Conservation (phyloP, 2,888 invertebrate genomes). For the Hydrotaea diabolus region DNA sequence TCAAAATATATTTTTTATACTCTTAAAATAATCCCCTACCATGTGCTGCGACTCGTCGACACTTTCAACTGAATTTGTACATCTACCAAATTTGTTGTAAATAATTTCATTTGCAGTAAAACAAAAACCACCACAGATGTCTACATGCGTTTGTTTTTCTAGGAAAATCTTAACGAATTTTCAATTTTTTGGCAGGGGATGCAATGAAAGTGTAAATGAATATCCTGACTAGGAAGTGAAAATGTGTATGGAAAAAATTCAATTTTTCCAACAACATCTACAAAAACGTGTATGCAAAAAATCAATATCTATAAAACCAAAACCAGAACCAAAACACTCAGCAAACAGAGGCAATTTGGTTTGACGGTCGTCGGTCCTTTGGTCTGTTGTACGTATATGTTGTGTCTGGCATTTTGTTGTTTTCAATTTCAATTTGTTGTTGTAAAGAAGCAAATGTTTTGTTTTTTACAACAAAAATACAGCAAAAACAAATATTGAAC, state of each 20-base stretch:
- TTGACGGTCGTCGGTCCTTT: too few species aligned
- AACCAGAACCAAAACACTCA: neutral
- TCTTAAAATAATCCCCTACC: too few species aligned
- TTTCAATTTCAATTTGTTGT: conserved; percentile 7
- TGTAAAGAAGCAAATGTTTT: conserved; percentile 5
- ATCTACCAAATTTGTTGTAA: conserved; percentile 14
- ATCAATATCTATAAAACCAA: conserved; percentile 53
- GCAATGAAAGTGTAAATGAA: conserved; percentile 28
- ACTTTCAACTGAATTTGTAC: neutral
- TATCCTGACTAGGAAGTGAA: conserved; percentile 21
- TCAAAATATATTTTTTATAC: too few species aligned
- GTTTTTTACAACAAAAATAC: conserved; percentile 19
- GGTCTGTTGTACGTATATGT: neutral
- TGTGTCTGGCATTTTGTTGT: conserved; percentile 34
- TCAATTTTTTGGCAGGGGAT: neutral
- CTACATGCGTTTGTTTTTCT: neutral
- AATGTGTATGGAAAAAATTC: neutral
- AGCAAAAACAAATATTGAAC: conserved; percentile 38
- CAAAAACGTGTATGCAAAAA: neutral
- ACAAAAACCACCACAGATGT: neutral
- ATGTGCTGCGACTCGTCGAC: neutral
- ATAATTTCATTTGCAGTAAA: neutral
- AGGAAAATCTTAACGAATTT: conserved; percentile 5
- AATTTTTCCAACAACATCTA: conserved; percentile 18
- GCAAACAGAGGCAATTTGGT: conserved; percentile 16